These are phyloP conservation scores for Pipistrellus nathusii DNA, from an alignment of 2,797 vertebrate genomes.

Conservation along the genomic window DNA sequence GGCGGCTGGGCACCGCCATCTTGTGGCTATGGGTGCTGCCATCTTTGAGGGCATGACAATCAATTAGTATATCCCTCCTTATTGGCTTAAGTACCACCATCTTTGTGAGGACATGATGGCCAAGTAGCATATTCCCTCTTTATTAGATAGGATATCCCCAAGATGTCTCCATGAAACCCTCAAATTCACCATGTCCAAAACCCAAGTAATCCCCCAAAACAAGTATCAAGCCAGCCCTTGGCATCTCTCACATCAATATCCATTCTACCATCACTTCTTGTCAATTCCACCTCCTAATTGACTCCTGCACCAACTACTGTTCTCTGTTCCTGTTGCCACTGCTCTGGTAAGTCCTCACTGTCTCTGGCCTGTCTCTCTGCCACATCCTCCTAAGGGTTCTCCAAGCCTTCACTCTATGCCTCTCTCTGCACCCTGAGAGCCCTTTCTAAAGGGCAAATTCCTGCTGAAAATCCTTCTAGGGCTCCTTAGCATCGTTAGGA, in stretches of 20 bases:
- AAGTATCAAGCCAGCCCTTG: background rate
- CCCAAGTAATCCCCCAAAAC: background rate
- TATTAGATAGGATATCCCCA: background rate
- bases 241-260: background rate
- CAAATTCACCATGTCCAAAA: slow-evolving; percentile 3
- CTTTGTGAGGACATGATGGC: too few species aligned
- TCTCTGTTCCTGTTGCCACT: background rate
- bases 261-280: background rate
- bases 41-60: too few species aligned
- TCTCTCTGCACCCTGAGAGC: background rate
- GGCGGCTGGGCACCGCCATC: too few species aligned
- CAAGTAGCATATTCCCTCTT: too few species aligned
- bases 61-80: too few species aligned
- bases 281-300: background rate
- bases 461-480: background rate
- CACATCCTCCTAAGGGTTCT: background rate
- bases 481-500: background rate
- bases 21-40: too few species aligned
- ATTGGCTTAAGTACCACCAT: too few species aligned
- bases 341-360: background rate
- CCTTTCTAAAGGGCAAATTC: background rate
- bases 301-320: background rate
- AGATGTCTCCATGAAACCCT: background rate
- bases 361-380: background rate
- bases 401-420: background rate